A percentile compares a stretch with the other conserved stretches of the same genome.
These are phyloP conservation scores for Triops longicaudatus DNA, from an alignment of 1,140 invertebrate species.

Conservation along the genomic window DNA sequence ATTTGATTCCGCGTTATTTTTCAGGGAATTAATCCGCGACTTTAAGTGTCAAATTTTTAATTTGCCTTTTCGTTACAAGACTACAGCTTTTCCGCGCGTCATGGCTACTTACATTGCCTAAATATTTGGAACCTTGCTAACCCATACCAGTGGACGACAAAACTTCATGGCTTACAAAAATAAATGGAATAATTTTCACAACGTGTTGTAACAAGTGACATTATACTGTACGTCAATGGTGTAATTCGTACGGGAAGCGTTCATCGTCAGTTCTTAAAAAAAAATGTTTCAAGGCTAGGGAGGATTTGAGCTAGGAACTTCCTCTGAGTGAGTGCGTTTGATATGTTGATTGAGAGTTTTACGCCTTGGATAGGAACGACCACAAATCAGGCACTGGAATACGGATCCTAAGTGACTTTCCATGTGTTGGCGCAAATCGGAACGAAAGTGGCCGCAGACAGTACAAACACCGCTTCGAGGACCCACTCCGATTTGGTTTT, in stretches of 20 bases:
- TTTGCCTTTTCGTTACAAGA: too few species aligned
- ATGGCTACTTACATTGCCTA: too few species aligned
- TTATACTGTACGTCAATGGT: background rate
- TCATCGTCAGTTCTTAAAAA: background rate
- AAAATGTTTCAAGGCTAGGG: background rate
- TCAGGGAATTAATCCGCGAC: too few species aligned
- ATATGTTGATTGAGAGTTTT: slow-evolving; percentile 29
- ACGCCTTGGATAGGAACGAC: slow-evolving; percentile 24
- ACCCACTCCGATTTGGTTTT: background rate
- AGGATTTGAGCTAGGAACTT: background rate
- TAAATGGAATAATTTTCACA: too few species aligned
- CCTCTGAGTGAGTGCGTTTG: slow-evolving; percentile 16
- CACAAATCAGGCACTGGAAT: slow-evolving; percentile 24
- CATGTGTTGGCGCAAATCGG: slow-evolving; percentile 27
- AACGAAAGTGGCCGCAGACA: slow-evolving; percentile 27
- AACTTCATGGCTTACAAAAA: too few species aligned
- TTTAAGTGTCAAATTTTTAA: too few species aligned
- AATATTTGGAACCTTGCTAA: too few species aligned
- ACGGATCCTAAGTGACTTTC: slow-evolving; percentile 25
- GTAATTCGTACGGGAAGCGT: background rate
- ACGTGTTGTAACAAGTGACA: too few species aligned
- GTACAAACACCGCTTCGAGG: slow-evolving; percentile 26
- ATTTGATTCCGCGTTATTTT: too few species aligned
- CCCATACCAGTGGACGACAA: too few species aligned
- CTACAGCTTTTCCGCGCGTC: too few species aligned